These are phyloP conservation scores for Oplegnathus fasciatus DNA, from an alignment of 2,113 vertebrate genomes.

Conservation along the genomic window DNA sequence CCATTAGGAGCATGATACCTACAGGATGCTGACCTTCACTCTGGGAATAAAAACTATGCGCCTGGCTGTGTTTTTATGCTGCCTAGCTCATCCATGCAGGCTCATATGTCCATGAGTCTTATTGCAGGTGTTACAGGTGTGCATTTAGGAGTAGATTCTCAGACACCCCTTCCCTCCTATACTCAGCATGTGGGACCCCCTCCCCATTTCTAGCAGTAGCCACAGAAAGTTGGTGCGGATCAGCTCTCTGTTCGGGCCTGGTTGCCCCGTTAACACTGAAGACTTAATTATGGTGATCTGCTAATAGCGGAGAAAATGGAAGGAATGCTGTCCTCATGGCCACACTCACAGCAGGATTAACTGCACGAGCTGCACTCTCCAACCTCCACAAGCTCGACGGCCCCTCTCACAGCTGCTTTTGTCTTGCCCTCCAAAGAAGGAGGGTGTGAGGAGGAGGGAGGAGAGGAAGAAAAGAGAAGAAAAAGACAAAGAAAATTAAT, in stretches of 20 bases:
- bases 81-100: conserved; percentile 7
- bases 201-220: conserved; percentile 54
- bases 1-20: conserved; percentile 20
- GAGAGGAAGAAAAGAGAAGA: conserved; percentile 57
- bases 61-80: conserved; percentile 33
- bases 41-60: conserved; percentile 47
- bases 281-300: conserved; percentile 84
- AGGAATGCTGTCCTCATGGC: conserved; percentile 84
- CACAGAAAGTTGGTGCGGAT: conserved; percentile 68
- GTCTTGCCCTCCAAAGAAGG: conserved; percentile 60
- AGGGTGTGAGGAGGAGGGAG: conserved; percentile 63
- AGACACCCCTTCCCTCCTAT: conserved; percentile 12
- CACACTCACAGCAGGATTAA: conserved; percentile 81
- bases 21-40: conserved; percentile 46
- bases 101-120: conserved; percentile 30
- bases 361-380: conserved; percentile 82
- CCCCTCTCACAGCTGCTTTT: conserved; percentile 80
- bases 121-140: conserved; percentile 63
- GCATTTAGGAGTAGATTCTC: conserved; percentile 45
- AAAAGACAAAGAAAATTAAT: conserved; percentile 82
- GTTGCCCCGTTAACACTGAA: conserved; percentile 70
- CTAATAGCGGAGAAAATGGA: conserved; percentile 82
- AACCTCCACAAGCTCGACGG: conserved; percentile 67
- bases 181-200: conserved; percentile 10
- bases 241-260: conserved; percentile 62